These are phyloP conservation scores for Oxygymnocypris stewartii DNA, from an alignment of 2,113 vertebrate species.

Conservation along the genomic window DNA sequence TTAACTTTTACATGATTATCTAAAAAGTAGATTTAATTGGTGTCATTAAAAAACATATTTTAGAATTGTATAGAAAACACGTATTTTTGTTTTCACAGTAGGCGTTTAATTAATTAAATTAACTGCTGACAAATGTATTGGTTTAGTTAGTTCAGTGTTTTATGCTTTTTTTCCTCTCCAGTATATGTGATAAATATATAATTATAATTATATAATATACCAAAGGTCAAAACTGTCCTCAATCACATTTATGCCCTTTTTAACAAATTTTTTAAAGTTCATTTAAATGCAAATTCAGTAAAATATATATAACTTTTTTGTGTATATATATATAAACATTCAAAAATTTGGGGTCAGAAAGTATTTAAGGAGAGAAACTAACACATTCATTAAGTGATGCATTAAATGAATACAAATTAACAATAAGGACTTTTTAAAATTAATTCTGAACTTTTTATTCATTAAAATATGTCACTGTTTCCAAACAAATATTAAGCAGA, in stretches of 20 bases:
- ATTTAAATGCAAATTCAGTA: background rate
- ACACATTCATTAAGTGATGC: too few relatives aligned
- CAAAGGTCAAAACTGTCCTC: background rate
- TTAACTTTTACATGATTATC: background rate
- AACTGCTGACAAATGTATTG: background rate
- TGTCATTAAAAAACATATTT: background rate
- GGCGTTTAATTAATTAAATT: background rate
- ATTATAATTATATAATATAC: background rate
- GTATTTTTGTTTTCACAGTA: background rate
- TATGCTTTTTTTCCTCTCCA: background rate
- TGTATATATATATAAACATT: background rate
- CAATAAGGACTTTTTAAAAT: too few relatives aligned
- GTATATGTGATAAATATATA: background rate
- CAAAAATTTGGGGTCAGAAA: background rate
- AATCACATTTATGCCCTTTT: background rate
- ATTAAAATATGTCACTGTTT: too few relatives aligned
- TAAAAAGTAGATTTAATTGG: background rate
- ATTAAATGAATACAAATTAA: too few relatives aligned
- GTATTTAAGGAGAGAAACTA: too few relatives aligned
- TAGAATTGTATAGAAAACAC: background rate
- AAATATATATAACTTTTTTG: background rate
- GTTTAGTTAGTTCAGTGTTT: background rate
- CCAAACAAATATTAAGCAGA: too few relatives aligned
- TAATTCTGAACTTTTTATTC: too few relatives aligned
- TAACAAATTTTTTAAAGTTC: background rate